Conservation (phyloP, 1,140 invertebrate species). For the Diuraphis noxia region DNA sequence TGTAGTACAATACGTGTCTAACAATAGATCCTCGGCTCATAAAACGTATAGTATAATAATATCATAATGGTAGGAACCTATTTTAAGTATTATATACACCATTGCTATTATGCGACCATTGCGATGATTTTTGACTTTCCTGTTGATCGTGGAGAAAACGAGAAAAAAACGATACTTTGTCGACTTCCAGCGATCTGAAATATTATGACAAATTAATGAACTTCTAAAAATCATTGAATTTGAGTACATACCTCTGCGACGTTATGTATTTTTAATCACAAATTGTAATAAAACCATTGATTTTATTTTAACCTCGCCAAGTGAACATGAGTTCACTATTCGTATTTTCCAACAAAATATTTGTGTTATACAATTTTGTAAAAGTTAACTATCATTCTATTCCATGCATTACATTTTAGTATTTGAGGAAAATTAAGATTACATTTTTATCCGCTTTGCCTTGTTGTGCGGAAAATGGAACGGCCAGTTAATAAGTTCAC, state of each 20-base stretch:
- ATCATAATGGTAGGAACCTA: background rate
- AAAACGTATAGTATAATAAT: background rate
- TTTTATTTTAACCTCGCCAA: background rate
- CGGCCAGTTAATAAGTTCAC: background rate
- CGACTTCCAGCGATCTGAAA: background rate
- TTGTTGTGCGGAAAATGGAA: background rate
- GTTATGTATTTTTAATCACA: background rate
- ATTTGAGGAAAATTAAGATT: background rate
- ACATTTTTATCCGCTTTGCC: background rate
- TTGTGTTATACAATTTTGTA: background rate
- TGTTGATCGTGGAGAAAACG: background rate
- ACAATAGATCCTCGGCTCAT: background rate
- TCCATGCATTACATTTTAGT: background rate
- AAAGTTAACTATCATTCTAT: background rate
- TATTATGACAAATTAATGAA: background rate
- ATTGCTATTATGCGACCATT: background rate
- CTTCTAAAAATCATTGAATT: background rate
- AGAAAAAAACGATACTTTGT: background rate
- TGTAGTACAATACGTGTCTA: background rate
- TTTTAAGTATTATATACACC: background rate
- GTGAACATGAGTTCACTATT: background rate
- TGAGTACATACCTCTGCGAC: background rate
- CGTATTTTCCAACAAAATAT: background rate
- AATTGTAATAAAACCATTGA: too few species aligned
- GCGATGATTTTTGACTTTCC: background rate